Evolutionary conservation across 2,797 vertebrate species (phyloP).

Genomic region (Hydrophis major): DNA sequence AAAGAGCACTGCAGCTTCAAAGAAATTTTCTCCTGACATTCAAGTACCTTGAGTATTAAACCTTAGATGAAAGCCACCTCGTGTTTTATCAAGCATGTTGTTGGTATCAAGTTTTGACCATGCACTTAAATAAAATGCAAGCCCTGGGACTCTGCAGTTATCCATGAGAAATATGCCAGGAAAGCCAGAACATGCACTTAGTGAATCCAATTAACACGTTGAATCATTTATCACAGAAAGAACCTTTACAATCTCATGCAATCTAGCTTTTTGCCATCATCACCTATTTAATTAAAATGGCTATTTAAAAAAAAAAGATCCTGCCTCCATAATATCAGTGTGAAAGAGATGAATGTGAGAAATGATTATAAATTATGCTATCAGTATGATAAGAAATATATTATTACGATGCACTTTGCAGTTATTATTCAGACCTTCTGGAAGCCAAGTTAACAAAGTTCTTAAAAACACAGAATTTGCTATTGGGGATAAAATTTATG

Average conservation of each 20-base stretch:
- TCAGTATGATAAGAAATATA: neutral
- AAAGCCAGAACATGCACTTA: neutral
- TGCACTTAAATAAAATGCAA: conserved; percentile 7
- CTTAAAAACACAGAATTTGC: neutral
- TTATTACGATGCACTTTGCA: neutral
- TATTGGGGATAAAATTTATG: neutral
- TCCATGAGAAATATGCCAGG: neutral
- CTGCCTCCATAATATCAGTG: neutral
- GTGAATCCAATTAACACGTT: conserved; percentile 11
- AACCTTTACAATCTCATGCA: conserved; percentile 16
- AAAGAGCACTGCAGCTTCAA: conserved; percentile 46
- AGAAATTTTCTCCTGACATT: conserved; percentile 33
- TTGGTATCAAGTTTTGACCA: neutral
- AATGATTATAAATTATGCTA: conserved; percentile 21
- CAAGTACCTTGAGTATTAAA: conserved; percentile 23
- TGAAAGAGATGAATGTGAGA: conserved; percentile 36
- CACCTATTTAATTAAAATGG: conserved; percentile 15
- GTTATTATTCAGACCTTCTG: neutral
- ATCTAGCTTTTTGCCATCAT: neutral
- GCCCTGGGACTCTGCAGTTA: neutral
- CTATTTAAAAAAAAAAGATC: neutral
- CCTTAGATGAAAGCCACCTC: conserved; percentile 43
- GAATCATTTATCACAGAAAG: conserved; percentile 31
- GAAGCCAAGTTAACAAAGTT: neutral
- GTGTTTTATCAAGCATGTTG: neutral